Evolutionary conservation across 2,797 vertebrate species (phyloP).

Genomic region (Tokudaia muenninki): DNA sequence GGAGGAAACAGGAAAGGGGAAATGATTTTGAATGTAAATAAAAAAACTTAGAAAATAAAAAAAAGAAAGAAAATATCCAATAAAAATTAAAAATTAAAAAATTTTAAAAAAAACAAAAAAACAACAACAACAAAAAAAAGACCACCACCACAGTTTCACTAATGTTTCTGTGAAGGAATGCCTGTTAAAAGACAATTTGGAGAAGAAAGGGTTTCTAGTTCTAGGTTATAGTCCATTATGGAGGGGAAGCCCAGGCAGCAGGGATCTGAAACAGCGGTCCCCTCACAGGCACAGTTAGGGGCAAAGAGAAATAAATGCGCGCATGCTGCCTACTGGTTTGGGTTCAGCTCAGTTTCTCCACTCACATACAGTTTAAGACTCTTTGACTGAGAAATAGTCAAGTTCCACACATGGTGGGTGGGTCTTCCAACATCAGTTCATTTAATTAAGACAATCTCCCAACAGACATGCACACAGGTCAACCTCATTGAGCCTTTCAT

Average conservation of each 20-base stretch:
- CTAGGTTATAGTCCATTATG: background rate
- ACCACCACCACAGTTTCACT: background rate
- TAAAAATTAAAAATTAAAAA: too few relatives aligned
- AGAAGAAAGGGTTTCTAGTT: background rate
- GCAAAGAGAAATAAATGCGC: background rate
- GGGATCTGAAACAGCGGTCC: background rate
- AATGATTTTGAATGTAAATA: too few relatives aligned
- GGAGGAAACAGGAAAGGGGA: too few relatives aligned
- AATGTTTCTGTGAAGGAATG: background rate
- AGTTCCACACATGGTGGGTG: background rate
- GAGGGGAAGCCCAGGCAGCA: background rate
- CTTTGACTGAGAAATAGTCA: background rate
- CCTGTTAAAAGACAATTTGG: background rate
- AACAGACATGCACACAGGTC: too few relatives aligned
- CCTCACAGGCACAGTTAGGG: too few relatives aligned
- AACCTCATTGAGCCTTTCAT: background rate
- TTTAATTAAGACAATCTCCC: background rate
- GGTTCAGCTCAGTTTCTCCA: background rate
- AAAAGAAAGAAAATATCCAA: too few relatives aligned
- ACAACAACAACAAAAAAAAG: too few relatives aligned
- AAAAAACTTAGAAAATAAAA: too few relatives aligned
- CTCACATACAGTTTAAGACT: background rate
- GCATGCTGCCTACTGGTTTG: background rate
- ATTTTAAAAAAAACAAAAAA: too few relatives aligned
- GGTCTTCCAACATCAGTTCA: background rate